Evolutionary conservation across 2,797 vertebrate genomes (phyloP).

Genomic region (Gallinago stenura): DNA sequence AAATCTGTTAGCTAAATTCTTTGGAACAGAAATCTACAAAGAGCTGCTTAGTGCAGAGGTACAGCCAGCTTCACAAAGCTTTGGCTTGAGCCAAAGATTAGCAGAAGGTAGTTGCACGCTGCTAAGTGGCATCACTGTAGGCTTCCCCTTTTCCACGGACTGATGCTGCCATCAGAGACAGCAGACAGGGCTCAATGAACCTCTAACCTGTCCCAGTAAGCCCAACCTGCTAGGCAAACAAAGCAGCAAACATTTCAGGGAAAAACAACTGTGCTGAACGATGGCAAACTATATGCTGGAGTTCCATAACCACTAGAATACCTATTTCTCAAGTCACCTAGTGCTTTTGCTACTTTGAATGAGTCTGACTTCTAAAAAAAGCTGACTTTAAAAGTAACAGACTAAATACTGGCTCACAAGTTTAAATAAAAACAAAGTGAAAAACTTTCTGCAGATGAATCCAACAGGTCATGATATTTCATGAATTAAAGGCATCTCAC

Average conservation of each 20-base stretch:
- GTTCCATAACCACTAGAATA: not conserved
- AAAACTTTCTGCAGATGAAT: not conserved
- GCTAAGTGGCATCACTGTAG: not conserved
- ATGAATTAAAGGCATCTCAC: not conserved
- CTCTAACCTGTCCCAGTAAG: not conserved
- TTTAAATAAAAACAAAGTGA: not conserved
- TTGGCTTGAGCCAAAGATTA: not conserved
- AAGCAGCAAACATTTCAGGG: not conserved
- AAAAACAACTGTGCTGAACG: not conserved
- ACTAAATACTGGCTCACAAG: not conserved
- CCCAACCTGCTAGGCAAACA: not conserved
- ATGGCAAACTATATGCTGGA: not conserved
- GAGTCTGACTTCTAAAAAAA: not conserved
- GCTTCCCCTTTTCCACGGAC: not conserved
- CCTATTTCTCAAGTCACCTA: not conserved
- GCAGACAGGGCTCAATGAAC: rapidly evolving
- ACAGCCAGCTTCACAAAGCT: not conserved
- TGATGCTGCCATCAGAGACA: not conserved
- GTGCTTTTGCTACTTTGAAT: not conserved
- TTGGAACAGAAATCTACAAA: not conserved
- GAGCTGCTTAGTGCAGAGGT: not conserved
- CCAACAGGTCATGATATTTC: not conserved
- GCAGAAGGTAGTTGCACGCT: not conserved
- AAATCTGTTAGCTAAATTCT: not conserved
- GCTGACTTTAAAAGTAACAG: not conserved